These are phyloP conservation scores for Plectrocnemia conspersa DNA, from an alignment of 1,140 invertebrate species.

Conservation along the genomic window DNA sequence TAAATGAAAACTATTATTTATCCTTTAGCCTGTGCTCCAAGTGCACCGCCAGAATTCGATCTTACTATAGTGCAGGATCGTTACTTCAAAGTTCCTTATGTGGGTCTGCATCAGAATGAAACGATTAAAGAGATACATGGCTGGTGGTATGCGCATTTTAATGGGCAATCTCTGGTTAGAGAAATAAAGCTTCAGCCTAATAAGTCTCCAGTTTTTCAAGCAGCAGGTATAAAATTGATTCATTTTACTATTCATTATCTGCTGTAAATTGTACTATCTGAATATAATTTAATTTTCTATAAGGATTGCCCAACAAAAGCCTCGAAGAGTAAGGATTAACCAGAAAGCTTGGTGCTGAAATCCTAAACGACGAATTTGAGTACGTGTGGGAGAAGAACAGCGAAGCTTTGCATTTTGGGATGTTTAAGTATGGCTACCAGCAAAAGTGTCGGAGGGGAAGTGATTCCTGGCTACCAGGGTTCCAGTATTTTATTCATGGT, in stretches of 20 bases:
- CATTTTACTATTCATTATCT: background rate
- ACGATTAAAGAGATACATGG: slow-evolving; percentile 29
- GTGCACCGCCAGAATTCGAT: slow-evolving; percentile 56
- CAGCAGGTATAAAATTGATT: background rate
- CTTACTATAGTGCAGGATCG: slow-evolving; percentile 68
- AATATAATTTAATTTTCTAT: background rate
- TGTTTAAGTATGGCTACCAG: no score
- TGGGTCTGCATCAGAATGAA: slow-evolving; percentile 57
- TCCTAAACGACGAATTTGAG: background rate
- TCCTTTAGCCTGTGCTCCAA: slow-evolving; percentile 53
- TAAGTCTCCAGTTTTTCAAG: background rate
- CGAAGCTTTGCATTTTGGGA: no score
- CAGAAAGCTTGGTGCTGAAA: background rate
- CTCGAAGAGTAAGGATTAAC: background rate
- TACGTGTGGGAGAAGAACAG: background rate
- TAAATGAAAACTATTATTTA: slow-evolving; percentile 9
- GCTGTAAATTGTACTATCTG: background rate
- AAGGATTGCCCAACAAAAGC: background rate
- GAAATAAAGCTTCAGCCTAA: slow-evolving; percentile 3
- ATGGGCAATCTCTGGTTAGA: slow-evolving; percentile 10
- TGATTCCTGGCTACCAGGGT: no score
- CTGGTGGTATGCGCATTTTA: slow-evolving; percentile 18
- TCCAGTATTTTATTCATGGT: no score
- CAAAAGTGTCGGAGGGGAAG: no score
- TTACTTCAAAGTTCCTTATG: slow-evolving; percentile 92